A percentile compares a stretch with the other conserved stretches of the same genome.
Conservation (phyloP, 2,888 invertebrate species). For the Nomada ferruginata region DNA sequence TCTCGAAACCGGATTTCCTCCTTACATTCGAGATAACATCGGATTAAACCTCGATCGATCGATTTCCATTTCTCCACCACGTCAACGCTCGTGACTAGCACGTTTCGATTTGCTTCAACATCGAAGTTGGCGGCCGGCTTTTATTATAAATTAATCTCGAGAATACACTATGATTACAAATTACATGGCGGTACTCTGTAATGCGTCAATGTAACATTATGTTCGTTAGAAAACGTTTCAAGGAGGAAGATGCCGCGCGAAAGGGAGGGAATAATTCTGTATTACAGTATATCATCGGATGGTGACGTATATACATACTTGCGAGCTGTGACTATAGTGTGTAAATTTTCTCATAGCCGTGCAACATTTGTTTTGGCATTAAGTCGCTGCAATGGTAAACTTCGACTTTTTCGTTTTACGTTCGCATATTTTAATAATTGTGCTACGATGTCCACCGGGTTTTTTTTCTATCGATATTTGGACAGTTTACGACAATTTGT, state of each 20-base stretch:
- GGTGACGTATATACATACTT: background rate
- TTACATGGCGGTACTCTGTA: slow-evolving; percentile 12
- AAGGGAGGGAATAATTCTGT: slow-evolving; percentile 7
- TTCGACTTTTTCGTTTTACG: background rate
- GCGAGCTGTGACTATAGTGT: slow-evolving; percentile 1
- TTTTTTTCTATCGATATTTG: background rate
- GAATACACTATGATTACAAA: slow-evolving; percentile 40
- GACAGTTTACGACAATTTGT: background rate
- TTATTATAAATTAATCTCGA: slow-evolving; percentile 54
- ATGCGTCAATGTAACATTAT: background rate
- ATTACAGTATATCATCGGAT: slow-evolving; percentile 1
- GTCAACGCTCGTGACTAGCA: slow-evolving; percentile 23
- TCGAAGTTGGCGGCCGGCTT: slow-evolving; percentile 27
- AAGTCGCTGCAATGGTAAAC: background rate
- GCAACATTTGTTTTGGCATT: background rate
- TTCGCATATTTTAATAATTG: background rate
- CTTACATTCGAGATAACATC: slow-evolving; percentile 20
- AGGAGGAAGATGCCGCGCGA: background rate
- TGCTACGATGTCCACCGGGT: too few species aligned
- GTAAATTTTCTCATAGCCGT: background rate
- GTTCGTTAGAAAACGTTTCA: background rate
- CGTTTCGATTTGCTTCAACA: slow-evolving; percentile 19
- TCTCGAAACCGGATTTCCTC: slow-evolving; percentile 46
- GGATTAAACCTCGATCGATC: slow-evolving; percentile 37
- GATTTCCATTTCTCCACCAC: slow-evolving; percentile 33